Evolutionary conservation across 2,888 invertebrate species (phyloP).

Genomic region (Netelia melanura): DNA sequence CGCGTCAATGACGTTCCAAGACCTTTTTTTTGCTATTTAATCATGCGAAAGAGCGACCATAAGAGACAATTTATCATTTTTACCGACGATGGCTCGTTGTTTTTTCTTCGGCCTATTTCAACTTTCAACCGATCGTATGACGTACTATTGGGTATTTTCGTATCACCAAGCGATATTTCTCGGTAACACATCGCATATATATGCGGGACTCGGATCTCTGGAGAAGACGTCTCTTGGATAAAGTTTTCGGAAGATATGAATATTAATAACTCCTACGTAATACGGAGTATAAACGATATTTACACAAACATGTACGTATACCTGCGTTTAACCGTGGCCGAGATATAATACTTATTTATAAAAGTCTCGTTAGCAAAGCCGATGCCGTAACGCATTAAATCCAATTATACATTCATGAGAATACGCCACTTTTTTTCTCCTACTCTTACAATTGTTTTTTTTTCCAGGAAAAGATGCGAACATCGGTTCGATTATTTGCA

Average conservation of each 20-base stretch:
- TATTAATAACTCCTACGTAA: slow-evolving; percentile 59
- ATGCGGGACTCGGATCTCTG: not conserved
- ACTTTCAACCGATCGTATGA: slow-evolving; percentile 6
- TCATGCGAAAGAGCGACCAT: no score
- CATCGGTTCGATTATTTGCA: slow-evolving; percentile 14
- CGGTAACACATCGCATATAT: slow-evolving; percentile 2
- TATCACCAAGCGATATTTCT: slow-evolving; percentile 28
- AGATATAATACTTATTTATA: not conserved
- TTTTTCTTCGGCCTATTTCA: slow-evolving; percentile 3
- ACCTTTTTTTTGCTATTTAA: not conserved
- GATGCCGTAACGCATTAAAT: not conserved
- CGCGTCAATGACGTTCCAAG: slow-evolving; percentile 5
- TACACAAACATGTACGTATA: not conserved
- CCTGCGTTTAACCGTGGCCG: no score
- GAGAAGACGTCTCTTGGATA: slow-evolving; percentile 9
- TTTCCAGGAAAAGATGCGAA: slow-evolving; percentile 16
- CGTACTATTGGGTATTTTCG: slow-evolving; percentile 33
- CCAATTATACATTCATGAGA: slow-evolving; percentile 24
- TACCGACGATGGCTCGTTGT: not conserved
- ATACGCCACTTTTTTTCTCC: not conserved
- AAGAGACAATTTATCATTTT: slow-evolving; percentile 15
- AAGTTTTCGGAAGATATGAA: slow-evolving; percentile 46
- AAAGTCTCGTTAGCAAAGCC: slow-evolving; percentile 2
- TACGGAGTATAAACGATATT: slow-evolving; percentile 9
- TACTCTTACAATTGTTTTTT: not conserved